These are phyloP conservation scores for Spermophilus dauricus DNA, from an alignment of 2,113 vertebrate genomes.

Conservation along the genomic window DNA sequence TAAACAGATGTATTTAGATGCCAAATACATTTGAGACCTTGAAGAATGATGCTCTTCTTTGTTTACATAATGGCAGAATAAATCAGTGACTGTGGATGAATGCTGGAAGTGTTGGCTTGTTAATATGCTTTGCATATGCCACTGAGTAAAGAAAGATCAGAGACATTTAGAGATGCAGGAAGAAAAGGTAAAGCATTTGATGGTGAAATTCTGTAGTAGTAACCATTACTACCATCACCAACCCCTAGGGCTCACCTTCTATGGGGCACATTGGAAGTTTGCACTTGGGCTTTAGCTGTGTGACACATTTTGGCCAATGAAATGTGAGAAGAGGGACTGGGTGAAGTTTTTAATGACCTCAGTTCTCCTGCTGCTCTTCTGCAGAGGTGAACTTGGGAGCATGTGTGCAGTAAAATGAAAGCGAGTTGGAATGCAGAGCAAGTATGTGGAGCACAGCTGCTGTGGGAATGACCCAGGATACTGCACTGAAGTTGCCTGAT, in stretches of 20 bases:
- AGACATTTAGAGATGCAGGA: neutral
- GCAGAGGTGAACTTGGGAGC: neutral
- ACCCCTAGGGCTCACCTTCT: neutral
- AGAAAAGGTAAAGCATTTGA: neutral
- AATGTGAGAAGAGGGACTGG: neutral
- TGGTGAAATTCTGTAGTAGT: neutral
- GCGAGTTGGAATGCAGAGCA: neutral
- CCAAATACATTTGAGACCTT: neutral
- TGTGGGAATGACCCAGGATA: neutral
- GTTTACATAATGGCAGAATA: neutral
- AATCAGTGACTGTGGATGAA: neutral
- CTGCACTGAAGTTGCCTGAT: neutral
- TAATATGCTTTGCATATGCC: neutral
- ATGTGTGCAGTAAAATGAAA: neutral
- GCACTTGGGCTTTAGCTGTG: neutral
- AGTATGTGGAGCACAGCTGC: neutral
- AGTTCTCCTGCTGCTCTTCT: neutral
- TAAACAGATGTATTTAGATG: neutral
- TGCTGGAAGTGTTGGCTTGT: neutral
- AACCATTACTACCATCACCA: neutral
- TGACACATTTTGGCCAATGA: conserved; percentile 19
- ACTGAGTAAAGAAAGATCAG: neutral
- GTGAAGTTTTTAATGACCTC: neutral
- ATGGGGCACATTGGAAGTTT: neutral
- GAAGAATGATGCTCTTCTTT: neutral